A percentile compares a stretch with the other conserved stretches of the same genome.
phyloP scores from a whole-genome alignment of 2,888 invertebrate species.

The Andricus curvator region DNA sequence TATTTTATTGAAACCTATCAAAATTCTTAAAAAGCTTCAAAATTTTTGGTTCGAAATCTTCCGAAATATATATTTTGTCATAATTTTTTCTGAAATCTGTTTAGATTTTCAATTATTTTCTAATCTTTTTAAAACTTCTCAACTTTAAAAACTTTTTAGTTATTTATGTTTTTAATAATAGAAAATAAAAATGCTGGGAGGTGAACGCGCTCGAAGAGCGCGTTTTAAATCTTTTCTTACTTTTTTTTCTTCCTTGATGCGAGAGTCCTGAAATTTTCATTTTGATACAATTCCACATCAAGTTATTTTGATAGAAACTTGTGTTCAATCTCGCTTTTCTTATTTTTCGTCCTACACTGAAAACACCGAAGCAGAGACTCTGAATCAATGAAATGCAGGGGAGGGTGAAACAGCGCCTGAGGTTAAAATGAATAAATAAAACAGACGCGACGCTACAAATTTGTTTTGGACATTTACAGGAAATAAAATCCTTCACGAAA shows the following conservation, averaged over 20 bases:
- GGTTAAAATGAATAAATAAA: slow-evolving; percentile 40
- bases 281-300: slow-evolving; percentile 3
- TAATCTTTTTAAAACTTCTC: no score
- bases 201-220: no score
- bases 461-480: slow-evolving; percentile 24
- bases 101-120: no score
- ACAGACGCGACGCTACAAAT: slow-evolving; percentile 22
- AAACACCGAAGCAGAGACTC: slow-evolving; percentile 9
- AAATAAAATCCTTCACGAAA: neutral
- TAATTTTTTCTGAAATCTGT: no score
- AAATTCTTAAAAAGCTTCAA: no score
- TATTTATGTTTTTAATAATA: no score
- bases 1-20: no score
- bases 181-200: no score
- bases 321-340: slow-evolving; percentile 26
- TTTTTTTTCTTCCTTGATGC: neutral
- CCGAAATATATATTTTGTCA: no score
- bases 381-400: slow-evolving; percentile 40
- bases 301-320: slow-evolving; percentile 20
- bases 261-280: neutral
- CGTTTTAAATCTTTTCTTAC: neutral
- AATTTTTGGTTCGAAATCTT: no score
- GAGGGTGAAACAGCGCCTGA: slow-evolving; percentile 26
- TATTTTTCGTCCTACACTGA: slow-evolving; percentile 15
- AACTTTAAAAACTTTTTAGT: no score